These are phyloP conservation scores for Allophyes oxyacanthae DNA, from an alignment of 2,888 invertebrate species.

Conservation along the genomic window DNA sequence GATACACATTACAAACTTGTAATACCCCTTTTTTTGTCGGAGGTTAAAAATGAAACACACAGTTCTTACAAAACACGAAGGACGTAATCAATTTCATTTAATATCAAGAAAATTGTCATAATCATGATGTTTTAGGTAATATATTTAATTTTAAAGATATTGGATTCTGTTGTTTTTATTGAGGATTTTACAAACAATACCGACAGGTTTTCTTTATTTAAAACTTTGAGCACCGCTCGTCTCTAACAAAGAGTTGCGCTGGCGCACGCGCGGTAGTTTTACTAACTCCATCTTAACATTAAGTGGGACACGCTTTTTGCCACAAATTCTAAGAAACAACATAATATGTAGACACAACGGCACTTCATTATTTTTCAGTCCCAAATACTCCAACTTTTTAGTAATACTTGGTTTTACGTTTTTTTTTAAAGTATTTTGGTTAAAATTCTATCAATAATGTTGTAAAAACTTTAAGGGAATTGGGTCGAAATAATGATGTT, in stretches of 20 bases:
- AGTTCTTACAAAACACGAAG: too few species aligned
- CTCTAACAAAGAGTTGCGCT: conserved; percentile 63
- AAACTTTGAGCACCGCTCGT: conserved; percentile 66
- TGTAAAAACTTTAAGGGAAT: conserved; percentile 5
- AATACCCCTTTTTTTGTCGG: too few species aligned
- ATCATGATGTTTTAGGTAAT: too few species aligned
- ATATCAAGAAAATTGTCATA: too few species aligned
- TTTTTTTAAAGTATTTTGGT: conserved; percentile 1
- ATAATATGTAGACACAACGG: conserved; percentile 27
- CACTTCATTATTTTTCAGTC: conserved; percentile 22
- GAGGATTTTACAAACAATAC: too few species aligned
- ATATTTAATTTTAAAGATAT: too few species aligned
- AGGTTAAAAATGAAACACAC: too few species aligned
- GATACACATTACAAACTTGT: too few species aligned
- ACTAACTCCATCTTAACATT: conserved; percentile 36
- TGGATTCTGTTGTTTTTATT: too few species aligned
- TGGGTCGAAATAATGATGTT: not conserved
- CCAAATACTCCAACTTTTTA: conserved; percentile 4
- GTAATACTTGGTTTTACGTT: not conserved
- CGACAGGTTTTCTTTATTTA: too few species aligned
- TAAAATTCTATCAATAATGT: conserved; percentile 2
- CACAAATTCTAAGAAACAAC: conserved; percentile 41
- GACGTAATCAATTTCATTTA: too few species aligned
- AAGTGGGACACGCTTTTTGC: conserved; percentile 50
- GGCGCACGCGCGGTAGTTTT: conserved; percentile 70